A percentile compares a stretch with the other conserved stretches of the same genome.
These are phyloP conservation scores for Thereva nobilitata DNA, from an alignment of 2,888 invertebrate genomes.

Conservation along the genomic window DNA sequence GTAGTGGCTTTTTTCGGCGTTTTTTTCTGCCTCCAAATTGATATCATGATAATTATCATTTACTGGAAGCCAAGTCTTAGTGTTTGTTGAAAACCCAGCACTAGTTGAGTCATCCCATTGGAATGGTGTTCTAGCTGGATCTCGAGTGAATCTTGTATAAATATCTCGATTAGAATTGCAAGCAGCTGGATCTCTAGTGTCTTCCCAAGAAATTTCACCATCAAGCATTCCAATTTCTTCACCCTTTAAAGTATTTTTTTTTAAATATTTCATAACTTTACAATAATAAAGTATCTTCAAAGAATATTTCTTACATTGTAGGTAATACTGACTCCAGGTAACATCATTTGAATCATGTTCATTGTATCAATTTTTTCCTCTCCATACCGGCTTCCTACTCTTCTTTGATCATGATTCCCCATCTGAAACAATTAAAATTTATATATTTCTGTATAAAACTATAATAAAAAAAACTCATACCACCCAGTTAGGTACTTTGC, in stretches of 20 bases:
- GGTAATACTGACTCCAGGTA: slow-evolving; percentile 78
- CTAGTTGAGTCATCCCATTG: slow-evolving; percentile 62
- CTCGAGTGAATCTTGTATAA: slow-evolving; percentile 49
- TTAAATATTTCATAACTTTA: too few species aligned
- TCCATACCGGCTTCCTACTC: slow-evolving; percentile 68
- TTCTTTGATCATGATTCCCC: slow-evolving; percentile 69
- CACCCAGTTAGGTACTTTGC: slow-evolving; percentile 65
- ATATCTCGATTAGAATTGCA: too few species aligned
- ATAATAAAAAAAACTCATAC: slow-evolving; percentile 52
- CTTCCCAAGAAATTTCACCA: slow-evolving; percentile 39
- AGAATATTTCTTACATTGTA: slow-evolving; percentile 65
- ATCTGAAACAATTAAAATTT: slow-evolving; percentile 55
- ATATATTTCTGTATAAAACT: background rate
- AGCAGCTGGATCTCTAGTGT: slow-evolving; percentile 49
- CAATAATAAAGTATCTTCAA: too few species aligned
- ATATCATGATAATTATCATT: slow-evolving; percentile 64
- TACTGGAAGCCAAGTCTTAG: slow-evolving; percentile 69
- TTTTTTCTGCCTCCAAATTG: slow-evolving; percentile 64
- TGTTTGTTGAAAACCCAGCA: slow-evolving; percentile 64
- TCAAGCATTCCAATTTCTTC: slow-evolving; percentile 72
- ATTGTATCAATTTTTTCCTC: slow-evolving; percentile 67
- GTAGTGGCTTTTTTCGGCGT: slow-evolving; percentile 61
- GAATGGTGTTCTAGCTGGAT: slow-evolving; percentile 65
- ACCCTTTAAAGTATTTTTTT: slow-evolving; percentile 54
- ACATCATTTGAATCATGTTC: slow-evolving; percentile 69